Percentiles rank a stretch among this genome's conserved stretches.
Evolutionary conservation across 2,797 vertebrate genomes (phyloP).

Genomic region (Gephyroberyx darwinii): DNA sequence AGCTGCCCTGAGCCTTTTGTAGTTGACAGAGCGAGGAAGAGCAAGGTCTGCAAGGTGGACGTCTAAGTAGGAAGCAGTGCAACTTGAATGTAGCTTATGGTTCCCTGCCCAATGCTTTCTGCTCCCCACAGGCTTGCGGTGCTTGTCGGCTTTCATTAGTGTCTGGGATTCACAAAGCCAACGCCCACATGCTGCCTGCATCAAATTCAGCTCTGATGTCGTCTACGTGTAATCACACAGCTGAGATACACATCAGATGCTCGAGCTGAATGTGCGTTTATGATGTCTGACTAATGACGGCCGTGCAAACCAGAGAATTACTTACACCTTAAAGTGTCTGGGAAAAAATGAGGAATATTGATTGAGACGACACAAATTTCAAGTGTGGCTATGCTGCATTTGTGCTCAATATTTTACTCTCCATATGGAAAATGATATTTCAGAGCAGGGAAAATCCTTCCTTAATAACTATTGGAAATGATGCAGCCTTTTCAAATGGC

Average conservation of each 20-base stretch:
- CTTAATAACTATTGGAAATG: slow-evolving; percentile 16
- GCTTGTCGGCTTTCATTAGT: slow-evolving; percentile 77
- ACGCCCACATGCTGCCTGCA: slow-evolving; percentile 65
- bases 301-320: background rate
- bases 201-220: slow-evolving; percentile 46
- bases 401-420: slow-evolving; percentile 19
- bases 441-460: slow-evolving; percentile 1
- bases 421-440: slow-evolving; percentile 18
- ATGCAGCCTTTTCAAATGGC: background rate
- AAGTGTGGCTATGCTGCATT: background rate
- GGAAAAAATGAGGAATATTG: background rate
- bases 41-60: slow-evolving; percentile 78
- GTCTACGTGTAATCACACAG: slow-evolving; percentile 36
- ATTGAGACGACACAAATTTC: background rate
- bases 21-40: slow-evolving; percentile 72
- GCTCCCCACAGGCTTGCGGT: slow-evolving; percentile 69
- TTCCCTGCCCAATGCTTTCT: slow-evolving; percentile 61
- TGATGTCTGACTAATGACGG: slow-evolving; percentile 32
- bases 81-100: slow-evolving; percentile 65
- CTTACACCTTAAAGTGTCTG: background rate
- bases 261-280: slow-evolving; percentile 37
- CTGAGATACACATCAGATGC: slow-evolving; percentile 55
- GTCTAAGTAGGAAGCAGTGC: slow-evolving; percentile 69
- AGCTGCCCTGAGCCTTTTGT: slow-evolving; percentile 82
- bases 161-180: slow-evolving; percentile 56